These are phyloP conservation scores for Brachylomia viminalis DNA, from an alignment of 2,888 invertebrate genomes.

Conservation along the genomic window DNA sequence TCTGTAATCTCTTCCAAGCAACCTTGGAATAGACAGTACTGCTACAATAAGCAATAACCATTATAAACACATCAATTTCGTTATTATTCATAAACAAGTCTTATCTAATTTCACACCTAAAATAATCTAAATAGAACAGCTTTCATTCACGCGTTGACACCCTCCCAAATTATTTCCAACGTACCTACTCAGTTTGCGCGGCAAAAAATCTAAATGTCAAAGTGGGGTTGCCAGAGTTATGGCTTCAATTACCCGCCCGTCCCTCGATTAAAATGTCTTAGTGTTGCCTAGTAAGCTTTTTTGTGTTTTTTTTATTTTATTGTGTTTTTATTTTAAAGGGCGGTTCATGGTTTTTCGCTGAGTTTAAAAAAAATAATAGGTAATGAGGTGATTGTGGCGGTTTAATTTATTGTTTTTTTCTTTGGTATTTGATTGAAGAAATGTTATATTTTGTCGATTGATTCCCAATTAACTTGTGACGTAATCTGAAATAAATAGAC, in stretches of 20 bases:
- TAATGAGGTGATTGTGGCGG: too few relatives aligned
- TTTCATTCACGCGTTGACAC: slow-evolving; percentile 71
- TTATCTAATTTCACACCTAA: slow-evolving; percentile 50
- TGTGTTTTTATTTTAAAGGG: slow-evolving; percentile 72
- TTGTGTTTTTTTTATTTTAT: slow-evolving; percentile 70
- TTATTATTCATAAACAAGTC: slow-evolving; percentile 34
- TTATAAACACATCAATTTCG: not conserved
- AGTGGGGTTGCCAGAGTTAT: slow-evolving; percentile 89
- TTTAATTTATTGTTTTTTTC: slow-evolving; percentile 19
- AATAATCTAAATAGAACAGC: slow-evolving; percentile 53
- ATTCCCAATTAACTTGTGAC: not conserved
- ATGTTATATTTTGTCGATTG: not conserved
- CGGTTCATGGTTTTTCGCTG: slow-evolving; percentile 71
- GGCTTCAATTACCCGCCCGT: slow-evolving; percentile 86
- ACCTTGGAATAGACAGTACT: too few relatives aligned
- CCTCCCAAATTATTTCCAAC: slow-evolving; percentile 80
- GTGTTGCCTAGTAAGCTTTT: slow-evolving; percentile 77
- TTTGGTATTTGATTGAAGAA: not conserved
- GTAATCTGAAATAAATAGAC: not conserved
- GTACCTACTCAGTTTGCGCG: slow-evolving; percentile 80
- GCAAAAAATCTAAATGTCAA: slow-evolving; percentile 89
- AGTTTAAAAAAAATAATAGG: slow-evolving; percentile 45
- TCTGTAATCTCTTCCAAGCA: too few relatives aligned
- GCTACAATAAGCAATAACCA: not conserved
- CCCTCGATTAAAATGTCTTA: slow-evolving; percentile 89